Percentiles rank a stretch among this genome's conserved stretches.
Conservation (phyloP, 2,113 vertebrate species). For the Nannospalax galili region DNA sequence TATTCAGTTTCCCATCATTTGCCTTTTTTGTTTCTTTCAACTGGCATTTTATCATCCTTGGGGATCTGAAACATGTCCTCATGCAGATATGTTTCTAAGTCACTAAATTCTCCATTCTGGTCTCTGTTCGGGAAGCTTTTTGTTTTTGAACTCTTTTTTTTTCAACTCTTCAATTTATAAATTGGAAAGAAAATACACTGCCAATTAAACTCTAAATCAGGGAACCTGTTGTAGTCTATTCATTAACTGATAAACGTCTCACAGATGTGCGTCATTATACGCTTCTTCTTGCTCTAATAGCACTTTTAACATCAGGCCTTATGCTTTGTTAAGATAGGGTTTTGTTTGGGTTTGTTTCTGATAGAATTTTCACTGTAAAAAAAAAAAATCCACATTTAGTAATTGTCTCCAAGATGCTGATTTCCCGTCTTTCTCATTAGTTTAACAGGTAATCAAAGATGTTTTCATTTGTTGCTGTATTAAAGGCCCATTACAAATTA, state of each 20-base stretch:
- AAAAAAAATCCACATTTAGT: conserved; percentile 74
- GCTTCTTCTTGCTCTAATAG: conserved; percentile 77
- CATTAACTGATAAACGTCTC: conserved; percentile 71
- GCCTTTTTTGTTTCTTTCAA: conserved; percentile 73
- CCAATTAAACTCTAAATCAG: conserved; percentile 78
- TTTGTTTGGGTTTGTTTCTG: conserved; percentile 69
- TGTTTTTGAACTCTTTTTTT: conserved; percentile 62
- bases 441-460: conserved; percentile 78
- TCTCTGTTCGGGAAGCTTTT: neutral
- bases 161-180: conserved; percentile 77
- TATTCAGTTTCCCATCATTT: conserved; percentile 77
- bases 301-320: conserved; percentile 70
- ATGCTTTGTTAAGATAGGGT: conserved; percentile 40
- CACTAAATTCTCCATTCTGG: conserved; percentile 55
- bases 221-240: conserved; percentile 59
- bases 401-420: conserved; percentile 69
- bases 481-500: conserved; percentile 79
- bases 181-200: conserved; percentile 78
- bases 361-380: conserved; percentile 74
- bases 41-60: conserved; percentile 69
- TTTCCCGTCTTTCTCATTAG: conserved; percentile 63
- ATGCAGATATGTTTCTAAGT: conserved; percentile 60
- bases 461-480: conserved; percentile 72
- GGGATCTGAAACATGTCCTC: conserved; percentile 62
- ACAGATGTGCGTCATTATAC: conserved; percentile 65